Percentiles rank a stretch among this genome's conserved stretches.
These are phyloP conservation scores for Leucania comma DNA, from an alignment of 2,888 invertebrate species.

Conservation along the genomic window DNA sequence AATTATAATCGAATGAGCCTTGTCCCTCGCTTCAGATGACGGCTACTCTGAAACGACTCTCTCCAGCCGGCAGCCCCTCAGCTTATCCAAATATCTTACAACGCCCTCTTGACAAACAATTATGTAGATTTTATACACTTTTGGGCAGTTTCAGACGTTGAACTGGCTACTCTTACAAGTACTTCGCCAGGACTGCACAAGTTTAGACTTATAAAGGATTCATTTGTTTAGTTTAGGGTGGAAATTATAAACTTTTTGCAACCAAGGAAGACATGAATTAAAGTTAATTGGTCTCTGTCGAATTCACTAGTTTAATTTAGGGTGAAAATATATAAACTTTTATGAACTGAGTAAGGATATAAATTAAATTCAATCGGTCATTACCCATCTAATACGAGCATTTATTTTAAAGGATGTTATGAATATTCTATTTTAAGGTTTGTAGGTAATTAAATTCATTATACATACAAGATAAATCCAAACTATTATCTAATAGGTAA, in stretches of 20 bases:
- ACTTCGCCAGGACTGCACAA: conserved; percentile 45
- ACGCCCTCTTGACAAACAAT: conserved; percentile 65
- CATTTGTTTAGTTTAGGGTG: conserved; percentile 53
- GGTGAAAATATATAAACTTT: conserved; percentile 26
- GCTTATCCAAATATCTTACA: conserved; percentile 62
- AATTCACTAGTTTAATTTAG: conserved; percentile 58
- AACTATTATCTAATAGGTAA: too few species aligned
- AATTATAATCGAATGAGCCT: conserved; percentile 60
- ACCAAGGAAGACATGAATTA: conserved; percentile 13
- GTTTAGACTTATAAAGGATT: conserved; percentile 56
- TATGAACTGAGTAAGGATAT: background rate
- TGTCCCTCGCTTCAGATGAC: conserved; percentile 57
- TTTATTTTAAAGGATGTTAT: background rate
- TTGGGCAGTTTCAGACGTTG: conserved; percentile 51
- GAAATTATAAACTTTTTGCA: conserved; percentile 17
- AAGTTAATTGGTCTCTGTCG: background rate
- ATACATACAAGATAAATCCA: too few species aligned
- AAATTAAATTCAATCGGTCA: conserved; percentile 10
- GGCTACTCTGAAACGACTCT: conserved; percentile 51
- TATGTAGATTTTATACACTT: conserved; percentile 68
- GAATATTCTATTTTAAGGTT: background rate
- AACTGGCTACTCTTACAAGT: conserved; percentile 52
- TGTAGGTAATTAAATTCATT: background rate
- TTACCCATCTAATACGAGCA: too few species aligned
- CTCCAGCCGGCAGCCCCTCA: conserved; percentile 42